Conservation (phyloP, 2,888 invertebrate genomes). For the Leptogaster cylindrica region DNA sequence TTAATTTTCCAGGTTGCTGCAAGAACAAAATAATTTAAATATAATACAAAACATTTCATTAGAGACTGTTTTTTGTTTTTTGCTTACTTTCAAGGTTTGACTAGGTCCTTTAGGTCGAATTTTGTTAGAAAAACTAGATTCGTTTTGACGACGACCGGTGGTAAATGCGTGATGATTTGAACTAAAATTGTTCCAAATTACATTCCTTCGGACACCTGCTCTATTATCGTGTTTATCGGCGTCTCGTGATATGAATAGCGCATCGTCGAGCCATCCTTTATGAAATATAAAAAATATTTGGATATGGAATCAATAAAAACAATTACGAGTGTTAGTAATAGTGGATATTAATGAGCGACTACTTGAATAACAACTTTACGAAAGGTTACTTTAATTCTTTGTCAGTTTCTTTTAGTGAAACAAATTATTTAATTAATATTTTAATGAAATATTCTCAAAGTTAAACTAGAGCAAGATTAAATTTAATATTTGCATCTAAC, state of each 20-base stretch:
- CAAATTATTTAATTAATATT: background rate
- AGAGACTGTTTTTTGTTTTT: background rate
- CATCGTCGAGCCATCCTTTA: conserved; percentile 66
- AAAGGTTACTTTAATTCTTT: too few species aligned
- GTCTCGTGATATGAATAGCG: conserved; percentile 61
- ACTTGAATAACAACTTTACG: conserved; percentile 5
- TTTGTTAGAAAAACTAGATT: conserved; percentile 63
- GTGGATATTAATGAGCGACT: conserved; percentile 3
- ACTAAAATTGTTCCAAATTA: conserved; percentile 69
- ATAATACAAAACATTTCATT: background rate
- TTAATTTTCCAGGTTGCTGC: conserved; percentile 87
- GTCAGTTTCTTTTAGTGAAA: too few species aligned
- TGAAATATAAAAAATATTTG: background rate
- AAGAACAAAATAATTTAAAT: background rate
- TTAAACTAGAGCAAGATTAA: too few species aligned
- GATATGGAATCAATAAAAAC: too few species aligned
- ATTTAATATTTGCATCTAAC: background rate
- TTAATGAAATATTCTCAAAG: background rate
- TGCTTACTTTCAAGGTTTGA: conserved; percentile 69
- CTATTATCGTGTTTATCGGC: conserved; percentile 57
- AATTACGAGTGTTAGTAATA: too few species aligned
- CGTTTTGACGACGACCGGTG: conserved; percentile 70
- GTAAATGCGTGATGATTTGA: conserved; percentile 73
- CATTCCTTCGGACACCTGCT: conserved; percentile 58
- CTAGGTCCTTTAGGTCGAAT: conserved; percentile 72